phyloP scores from a whole-genome alignment of 2,113 vertebrate genomes.

The Laterallus jamaicensis region DNA sequence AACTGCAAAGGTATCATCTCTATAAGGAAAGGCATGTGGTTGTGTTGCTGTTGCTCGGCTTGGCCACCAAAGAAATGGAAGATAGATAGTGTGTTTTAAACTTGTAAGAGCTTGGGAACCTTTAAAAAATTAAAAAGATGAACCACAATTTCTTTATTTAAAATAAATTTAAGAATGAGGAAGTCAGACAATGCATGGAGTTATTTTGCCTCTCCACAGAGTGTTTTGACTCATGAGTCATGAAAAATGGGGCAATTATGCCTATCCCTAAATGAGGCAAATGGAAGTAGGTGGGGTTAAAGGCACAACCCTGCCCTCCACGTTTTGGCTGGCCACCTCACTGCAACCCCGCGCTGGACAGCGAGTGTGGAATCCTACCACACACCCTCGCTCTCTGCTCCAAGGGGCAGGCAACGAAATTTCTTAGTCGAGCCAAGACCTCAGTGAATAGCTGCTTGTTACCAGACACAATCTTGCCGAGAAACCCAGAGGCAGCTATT shows the following conservation, averaged over 20 bases:
- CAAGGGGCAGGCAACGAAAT: background rate
- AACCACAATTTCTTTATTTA: background rate
- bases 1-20: too few relatives aligned
- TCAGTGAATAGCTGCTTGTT: background rate
- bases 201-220: background rate
- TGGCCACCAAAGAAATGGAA: background rate
- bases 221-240: background rate
- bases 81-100: background rate
- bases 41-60: background rate
- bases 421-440: background rate
- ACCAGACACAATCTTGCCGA: background rate
- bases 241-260: background rate
- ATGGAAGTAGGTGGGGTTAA: background rate
- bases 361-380: background rate
- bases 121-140: too few relatives aligned
- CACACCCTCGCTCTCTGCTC: background rate
- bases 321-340: background rate
- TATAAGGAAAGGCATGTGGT: background rate
- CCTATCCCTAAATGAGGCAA: background rate
- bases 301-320: background rate
- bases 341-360: accelerated
- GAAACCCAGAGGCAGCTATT: background rate
- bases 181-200: background rate
- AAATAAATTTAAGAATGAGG: background rate
- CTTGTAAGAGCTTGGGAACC: background rate